Evolutionary conservation across 1,140 invertebrate genomes (phyloP), one percentile per base, ranked within the genome.

Genomic region (Probaryconus sp.): DNA sequence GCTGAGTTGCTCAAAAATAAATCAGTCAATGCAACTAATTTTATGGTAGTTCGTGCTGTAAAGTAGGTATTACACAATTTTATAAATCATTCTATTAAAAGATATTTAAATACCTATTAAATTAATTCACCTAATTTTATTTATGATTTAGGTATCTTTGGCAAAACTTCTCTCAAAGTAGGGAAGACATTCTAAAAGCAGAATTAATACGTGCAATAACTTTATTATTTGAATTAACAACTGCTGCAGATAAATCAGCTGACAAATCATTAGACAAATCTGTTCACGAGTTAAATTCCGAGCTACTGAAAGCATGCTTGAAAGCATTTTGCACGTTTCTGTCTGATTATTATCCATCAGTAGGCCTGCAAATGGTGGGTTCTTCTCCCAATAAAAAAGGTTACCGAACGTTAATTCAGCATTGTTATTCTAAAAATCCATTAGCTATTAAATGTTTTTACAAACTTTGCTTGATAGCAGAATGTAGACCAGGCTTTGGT

Each of bases 101-200:
- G n/a, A 56, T 24, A 16, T 20, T 45, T 21, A 5, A 35, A 18
- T 30, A 35, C 35, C 2, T 33, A 9, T 21, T 38, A 43, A 50
- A 28, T 33, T 24, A 13, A 13, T 16, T 7, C 16, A 21, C 40
- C 30, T 17, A 33, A 17, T 67, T 7, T 38, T 47, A 5, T 14
- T 18, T 79, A n/a, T n/a, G n/a, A n/a, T 81, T 13, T 37, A 84
- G 84, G 35, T 85, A 83, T 31, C 81, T 87, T 10, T 87, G 85
- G 85, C 80, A 24, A 2, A 68, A 56, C 13, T 38, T 77, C 4
- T 69, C 81, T 20, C 24, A 53, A 5, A 83, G 84, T 42, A 76
- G 78, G 30, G 58, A 76, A n/a, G 76, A 83, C 28, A 81, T 87
- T 17, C 20, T 83, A 10, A 53, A 83, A 3, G 35, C 43, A 9